These are phyloP conservation scores for Hermaeophaga mercurialis DNA, from an alignment of 2,888 invertebrate species.

Conservation along the genomic window DNA sequence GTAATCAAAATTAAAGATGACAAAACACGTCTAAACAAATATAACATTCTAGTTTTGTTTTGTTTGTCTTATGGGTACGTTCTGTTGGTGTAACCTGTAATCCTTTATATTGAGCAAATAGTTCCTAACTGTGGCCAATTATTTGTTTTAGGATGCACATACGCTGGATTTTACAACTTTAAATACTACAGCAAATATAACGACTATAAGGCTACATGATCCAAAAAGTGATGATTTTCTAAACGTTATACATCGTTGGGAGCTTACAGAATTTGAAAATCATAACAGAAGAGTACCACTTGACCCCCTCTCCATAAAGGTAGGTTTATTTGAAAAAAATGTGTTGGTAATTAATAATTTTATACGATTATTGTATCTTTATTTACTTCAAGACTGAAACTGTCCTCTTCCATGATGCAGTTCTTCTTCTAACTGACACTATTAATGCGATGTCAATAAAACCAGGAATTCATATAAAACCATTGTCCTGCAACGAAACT, in stretches of 20 bases:
- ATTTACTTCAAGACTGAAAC: slow-evolving; percentile 63
- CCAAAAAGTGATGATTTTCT: slow-evolving; percentile 60
- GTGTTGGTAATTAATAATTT: too few species aligned
- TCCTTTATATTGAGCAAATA: too few species aligned
- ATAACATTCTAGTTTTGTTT: too few species aligned
- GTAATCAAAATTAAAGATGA: too few species aligned
- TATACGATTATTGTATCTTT: not conserved
- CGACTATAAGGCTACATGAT: slow-evolving; percentile 69
- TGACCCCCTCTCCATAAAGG: slow-evolving; percentile 29
- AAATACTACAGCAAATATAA: slow-evolving; percentile 70
- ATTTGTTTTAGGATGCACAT: slow-evolving; percentile 63
- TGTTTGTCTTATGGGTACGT: too few species aligned
- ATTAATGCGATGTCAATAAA: slow-evolving; percentile 44
- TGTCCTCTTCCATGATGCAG: slow-evolving; percentile 72
- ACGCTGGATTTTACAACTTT: slow-evolving; percentile 66
- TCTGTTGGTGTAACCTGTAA: too few species aligned
- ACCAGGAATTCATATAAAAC: slow-evolving; percentile 35
- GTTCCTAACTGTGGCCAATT: too few species aligned
- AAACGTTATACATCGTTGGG: slow-evolving; percentile 37
- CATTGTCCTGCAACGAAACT: slow-evolving; percentile 43
- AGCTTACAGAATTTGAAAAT: slow-evolving; percentile 36
- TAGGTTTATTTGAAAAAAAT: not conserved
- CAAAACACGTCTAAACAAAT: too few species aligned
- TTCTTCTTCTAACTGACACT: slow-evolving; percentile 67
- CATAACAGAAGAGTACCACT: slow-evolving; percentile 22